A percentile compares a stretch with the other conserved stretches of the same genome.
Evolutionary conservation across 2,797 vertebrate species (phyloP).

Genomic region (Helarctos malayanus): DNA sequence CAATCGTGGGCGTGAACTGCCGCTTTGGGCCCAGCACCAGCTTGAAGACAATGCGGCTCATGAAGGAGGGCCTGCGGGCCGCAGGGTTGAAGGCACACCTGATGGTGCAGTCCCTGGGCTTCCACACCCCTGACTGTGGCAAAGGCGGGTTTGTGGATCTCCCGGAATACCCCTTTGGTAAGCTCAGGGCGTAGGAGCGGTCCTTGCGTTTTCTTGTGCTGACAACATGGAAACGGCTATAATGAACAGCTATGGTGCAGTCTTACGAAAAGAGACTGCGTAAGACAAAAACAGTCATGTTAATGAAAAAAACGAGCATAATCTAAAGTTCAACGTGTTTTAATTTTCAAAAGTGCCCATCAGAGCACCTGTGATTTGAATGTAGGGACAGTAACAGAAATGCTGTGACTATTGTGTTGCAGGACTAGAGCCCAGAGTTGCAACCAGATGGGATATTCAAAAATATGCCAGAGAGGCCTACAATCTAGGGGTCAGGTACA

Average conservation of each 20-base stretch:
- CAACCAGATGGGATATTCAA: conserved; percentile 96
- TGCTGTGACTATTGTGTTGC: conserved; percentile 61
- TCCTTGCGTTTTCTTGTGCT: neutral
- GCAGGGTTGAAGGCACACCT: conserved; percentile 93
- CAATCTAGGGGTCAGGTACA: conserved; percentile 93
- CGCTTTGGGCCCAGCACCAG: conserved; percentile 94
- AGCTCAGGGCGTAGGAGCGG: neutral
- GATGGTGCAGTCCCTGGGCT: conserved; percentile 94
- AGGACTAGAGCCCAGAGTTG: conserved; percentile 96
- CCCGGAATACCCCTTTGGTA: conserved; percentile 96
- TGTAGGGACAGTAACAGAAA: neutral
- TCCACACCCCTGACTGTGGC: conserved; percentile 95
- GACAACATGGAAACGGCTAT: neutral
- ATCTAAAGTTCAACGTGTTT: conserved; percentile 9
- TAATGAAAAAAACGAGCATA: neutral
- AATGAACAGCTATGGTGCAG: neutral
- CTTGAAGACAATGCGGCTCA: conserved; percentile 93
- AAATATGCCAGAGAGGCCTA: conserved; percentile 96
- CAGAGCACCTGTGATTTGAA: neutral
- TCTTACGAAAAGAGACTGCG: accelerated
- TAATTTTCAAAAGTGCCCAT: neutral
- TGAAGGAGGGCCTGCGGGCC: conserved; percentile 94
- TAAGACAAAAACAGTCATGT: neutral
- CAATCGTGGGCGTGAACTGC: conserved; percentile 95
- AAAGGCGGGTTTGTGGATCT: conserved; percentile 96